Evolutionary conservation across 2,113 vertebrate genomes (phyloP), one percentile per base, ranked within the genome.

Genomic region (Australoheros scitulus): DNA sequence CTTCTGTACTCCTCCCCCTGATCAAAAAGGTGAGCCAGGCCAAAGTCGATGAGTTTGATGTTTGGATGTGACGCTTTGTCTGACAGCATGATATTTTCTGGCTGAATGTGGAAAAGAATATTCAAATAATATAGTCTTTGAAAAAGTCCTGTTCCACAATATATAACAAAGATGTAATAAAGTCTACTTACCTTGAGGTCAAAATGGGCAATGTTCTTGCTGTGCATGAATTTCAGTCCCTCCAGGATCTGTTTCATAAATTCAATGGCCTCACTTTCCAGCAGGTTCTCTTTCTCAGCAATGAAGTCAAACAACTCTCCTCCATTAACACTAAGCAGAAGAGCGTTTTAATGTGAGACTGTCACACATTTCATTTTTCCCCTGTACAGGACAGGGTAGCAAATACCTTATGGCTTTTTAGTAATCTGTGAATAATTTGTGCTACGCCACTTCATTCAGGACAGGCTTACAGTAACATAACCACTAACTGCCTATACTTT

Each of bases 271-370:
- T 96, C 95, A 0, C 91, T 95, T 92, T 98, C 96, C 0, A 91
- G 79, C 79, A 96, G 93, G 26, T 77, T 90, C 82, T 97, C 96
- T 91, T 97, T 97, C 88, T 95, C 95, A 1, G 96, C 96, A 0
- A 96, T 96, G 91, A 96, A 97, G 91, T 97, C 96, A 5, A 97
- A 97, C 65, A 98, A 89, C 47, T 98, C 97, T 1, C 97, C 95
- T 0, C 96, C 96, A 0, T 60, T 34, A 20, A 96, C 94, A 32
- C 96, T 96, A 85, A 61, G 78, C 56, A 82, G 29, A 52, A 32
- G 38, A n/a, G 11, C 14, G 29, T 18, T 47, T 75, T 18, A 58
- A 77, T 11, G 3, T 7, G 14, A 43, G 22, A 47, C 38, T 26
- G 38, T 68, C 24, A 68, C 43, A 68, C 22, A 65, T 68, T 26